Conservation (phyloP, 2,888 invertebrate genomes). For the Callyntrura sp. region DNA sequence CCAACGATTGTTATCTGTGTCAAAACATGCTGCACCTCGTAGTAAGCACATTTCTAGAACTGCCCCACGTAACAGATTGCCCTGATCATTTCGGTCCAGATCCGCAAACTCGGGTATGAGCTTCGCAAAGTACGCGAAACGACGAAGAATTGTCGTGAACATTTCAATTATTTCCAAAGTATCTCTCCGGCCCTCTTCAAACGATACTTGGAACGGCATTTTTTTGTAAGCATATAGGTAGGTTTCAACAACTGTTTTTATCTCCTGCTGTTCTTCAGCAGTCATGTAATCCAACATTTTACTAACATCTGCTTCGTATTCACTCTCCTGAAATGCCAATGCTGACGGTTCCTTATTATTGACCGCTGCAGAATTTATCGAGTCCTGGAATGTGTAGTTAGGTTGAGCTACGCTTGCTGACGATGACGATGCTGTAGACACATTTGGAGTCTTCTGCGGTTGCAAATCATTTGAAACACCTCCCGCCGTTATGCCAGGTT, state of each 20-base stretch:
- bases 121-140: conserved; percentile 84
- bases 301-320: conserved; percentile 81
- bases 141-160: conserved; percentile 84
- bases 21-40: conserved; percentile 85
- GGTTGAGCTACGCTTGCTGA: conserved; percentile 54
- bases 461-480: neutral
- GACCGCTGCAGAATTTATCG: neutral
- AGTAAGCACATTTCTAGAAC: conserved; percentile 86
- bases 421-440: conserved; percentile 18
- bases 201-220: conserved; percentile 83
- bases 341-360: conserved; percentile 55
- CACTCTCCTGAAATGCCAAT: conserved; percentile 61
- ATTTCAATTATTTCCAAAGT: conserved; percentile 84
- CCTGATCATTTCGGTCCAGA: conserved; percentile 84
- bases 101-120: conserved; percentile 84
- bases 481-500: conserved; percentile 43
- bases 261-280: conserved; percentile 81
- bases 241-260: conserved; percentile 84
- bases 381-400: conserved; percentile 70
- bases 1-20: conserved; percentile 84
- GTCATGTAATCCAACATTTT: conserved; percentile 83
- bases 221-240: conserved; percentile 84
- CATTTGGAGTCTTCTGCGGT: neutral
- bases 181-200: conserved; percentile 70
- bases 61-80: conserved; percentile 85